phyloP scores from a whole-genome alignment of 2,888 invertebrate genomes.

The Cheilosia pagana region DNA sequence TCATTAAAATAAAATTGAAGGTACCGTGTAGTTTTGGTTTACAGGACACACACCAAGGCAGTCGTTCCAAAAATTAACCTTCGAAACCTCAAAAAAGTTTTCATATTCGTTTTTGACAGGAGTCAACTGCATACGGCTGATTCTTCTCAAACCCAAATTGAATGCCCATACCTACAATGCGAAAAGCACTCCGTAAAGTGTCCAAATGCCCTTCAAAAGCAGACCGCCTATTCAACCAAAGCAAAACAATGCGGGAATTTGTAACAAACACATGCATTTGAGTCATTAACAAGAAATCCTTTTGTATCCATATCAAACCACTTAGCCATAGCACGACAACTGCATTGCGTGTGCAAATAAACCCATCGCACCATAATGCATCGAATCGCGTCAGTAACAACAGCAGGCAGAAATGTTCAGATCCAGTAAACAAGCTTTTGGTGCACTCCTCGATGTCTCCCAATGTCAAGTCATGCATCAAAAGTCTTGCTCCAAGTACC shows the following conservation, averaged over 20 bases:
- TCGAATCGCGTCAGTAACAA: slow-evolving; percentile 1
- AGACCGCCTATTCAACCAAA: slow-evolving; percentile 31
- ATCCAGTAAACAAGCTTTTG: slow-evolving; percentile 24
- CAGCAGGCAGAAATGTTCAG: slow-evolving; percentile 9
- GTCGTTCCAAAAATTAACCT: too few species aligned
- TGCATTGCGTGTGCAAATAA: slow-evolving; percentile 70
- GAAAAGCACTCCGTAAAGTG: slow-evolving; percentile 44
- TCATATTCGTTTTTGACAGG: too few species aligned
- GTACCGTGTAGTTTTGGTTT: too few species aligned
- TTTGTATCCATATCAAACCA: slow-evolving; percentile 43
- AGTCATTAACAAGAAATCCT: slow-evolving; percentile 63
- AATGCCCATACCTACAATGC: slow-evolving; percentile 35
- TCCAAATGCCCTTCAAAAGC: slow-evolving; percentile 21
- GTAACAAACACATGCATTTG: slow-evolving; percentile 58
- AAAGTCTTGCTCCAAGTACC: slow-evolving; percentile 47
- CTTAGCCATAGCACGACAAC: slow-evolving; percentile 41
- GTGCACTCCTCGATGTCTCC: slow-evolving; percentile 57
- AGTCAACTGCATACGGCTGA: background rate
- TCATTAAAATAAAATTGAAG: too few species aligned
- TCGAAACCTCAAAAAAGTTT: too few species aligned
- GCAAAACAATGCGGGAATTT: slow-evolving; percentile 55
- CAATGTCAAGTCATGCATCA: slow-evolving; percentile 72
- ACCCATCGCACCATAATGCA: slow-evolving; percentile 3
- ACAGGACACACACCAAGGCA: too few species aligned
- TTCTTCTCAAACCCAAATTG: background rate